These are phyloP conservation scores for Pogoniulus pusillus DNA, from an alignment of 2,797 vertebrate species.

Conservation along the genomic window DNA sequence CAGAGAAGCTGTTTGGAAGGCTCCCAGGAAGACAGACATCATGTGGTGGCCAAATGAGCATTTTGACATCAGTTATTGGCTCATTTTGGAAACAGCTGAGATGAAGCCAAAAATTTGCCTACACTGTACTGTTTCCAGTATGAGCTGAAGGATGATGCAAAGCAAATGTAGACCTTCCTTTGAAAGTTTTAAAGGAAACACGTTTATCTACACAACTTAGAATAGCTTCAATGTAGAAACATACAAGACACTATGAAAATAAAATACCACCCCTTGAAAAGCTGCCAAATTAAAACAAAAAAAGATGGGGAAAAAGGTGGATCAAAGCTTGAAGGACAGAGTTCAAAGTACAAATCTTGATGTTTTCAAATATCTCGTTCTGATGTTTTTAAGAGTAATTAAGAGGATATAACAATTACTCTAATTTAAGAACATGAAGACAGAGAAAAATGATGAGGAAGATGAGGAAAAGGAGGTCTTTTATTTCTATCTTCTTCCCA, in stretches of 20 bases:
- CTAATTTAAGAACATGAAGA: background rate
- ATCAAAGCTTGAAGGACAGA: background rate
- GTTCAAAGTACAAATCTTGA: background rate
- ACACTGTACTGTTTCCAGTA: conserved; percentile 8
- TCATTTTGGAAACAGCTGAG: conserved; percentile 31
- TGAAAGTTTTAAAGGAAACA: background rate
- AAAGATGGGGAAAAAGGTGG: background rate
- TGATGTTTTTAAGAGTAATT: background rate
- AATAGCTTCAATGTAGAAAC: background rate
- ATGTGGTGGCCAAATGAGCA: conserved; percentile 65
- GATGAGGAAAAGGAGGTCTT: background rate
- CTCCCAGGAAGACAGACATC: conserved; percentile 42
- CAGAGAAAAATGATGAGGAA: background rate
- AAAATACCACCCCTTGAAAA: background rate
- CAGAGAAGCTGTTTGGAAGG: conserved; percentile 62
- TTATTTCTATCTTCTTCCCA: background rate
- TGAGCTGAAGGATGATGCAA: conserved; percentile 37
- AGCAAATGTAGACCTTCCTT: conserved; percentile 38
- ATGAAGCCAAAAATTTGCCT: conserved; percentile 39
- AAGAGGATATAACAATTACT: background rate
- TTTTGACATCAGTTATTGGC: conserved; percentile 41
- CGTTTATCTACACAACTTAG: background rate
- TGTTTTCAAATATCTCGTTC: background rate
- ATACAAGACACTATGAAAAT: background rate
- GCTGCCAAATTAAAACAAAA: background rate